Base-by-base conservation (phyloP, 2,888 invertebrate species). In the Arctia plantaginis region DNA sequence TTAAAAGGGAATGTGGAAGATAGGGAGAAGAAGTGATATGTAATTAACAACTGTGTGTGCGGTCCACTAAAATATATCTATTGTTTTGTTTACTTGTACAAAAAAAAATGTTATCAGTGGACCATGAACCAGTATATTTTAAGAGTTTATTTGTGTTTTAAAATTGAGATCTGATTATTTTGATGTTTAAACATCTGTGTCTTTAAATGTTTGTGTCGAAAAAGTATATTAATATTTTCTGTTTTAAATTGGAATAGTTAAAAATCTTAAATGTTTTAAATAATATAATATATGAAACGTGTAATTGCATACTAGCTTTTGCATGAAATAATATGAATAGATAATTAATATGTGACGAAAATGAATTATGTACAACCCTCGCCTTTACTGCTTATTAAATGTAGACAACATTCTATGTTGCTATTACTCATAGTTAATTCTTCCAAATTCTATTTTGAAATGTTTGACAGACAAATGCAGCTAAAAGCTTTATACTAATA, bases 1-100 rank as follows among this genome's bases (percentile, higher is more conserved):
- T 86, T 84, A 81, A 83, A 91, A 90, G 95, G 95, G 94, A 95
- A 94, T 94, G 93, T 86, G 86, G 84, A 85, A 88, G 77, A 79
- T 67, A 39, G 41, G 87, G 83, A 86, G 85, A 79, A 79, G 80
- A 85, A 82, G 84, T 85, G 88, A 87, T 87, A 87, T 78, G 80
- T 86, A 30, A 72, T 84, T 83, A 89, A 88, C 89, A 89, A 81
- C 88, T 90, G 88, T 87, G 88, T 86, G 85, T 83, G 78, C 78
- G 88, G 89, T 90, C 90, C 91, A 89, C 88, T 81, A 13, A 77
- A 79, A 79, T 76, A 71, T 77, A 4, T 35, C 35, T 35, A 77
- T 71, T 78, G 76, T 85, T 73, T 41, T 77, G 77, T 71, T 71
- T 82, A 71, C 70, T 79, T 70, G n/a, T n/a, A n/a, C 77, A 74